Evolutionary conservation across 1,140 invertebrate genomes (phyloP), one percentile per base, ranked within the genome.

Genomic region (Oedothorax gibbosus): DNA sequence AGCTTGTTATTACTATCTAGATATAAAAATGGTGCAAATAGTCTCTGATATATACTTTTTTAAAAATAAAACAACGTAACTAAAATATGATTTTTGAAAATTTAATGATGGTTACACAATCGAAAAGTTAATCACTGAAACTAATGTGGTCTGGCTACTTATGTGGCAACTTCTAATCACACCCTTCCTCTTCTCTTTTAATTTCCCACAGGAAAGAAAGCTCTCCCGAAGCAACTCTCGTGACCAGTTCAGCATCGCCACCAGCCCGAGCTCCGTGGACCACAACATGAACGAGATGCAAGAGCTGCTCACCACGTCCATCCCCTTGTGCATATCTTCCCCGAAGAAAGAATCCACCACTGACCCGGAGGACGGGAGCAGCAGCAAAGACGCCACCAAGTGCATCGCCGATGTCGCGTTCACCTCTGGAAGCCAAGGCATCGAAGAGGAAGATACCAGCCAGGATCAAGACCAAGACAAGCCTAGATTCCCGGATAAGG

Each of bases 261-360:
- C 81, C 18, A 84, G 81, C 56, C 81, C 81, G 5, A 84, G 81
- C 62, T 87, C 85, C 5, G 85, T 86, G 11, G 87, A 87, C 71
- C 87, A 87, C 77, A 87, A 87, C 64, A 87, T 87, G 87, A 87
- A 87, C 60, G 81, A 86, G 21, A 86, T 85, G 64, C 76, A 84
- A 49, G 81, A 50, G 18, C 50, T 84, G 81, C 62, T 84, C n/a
- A 71, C 71, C 11, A 69, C 78, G 2, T 80, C 78, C 49, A 35
- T 82, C 20, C 80, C 80, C 49, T 7, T 73, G 14, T 35, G 51
- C 9, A 50, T 66, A 20, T 51, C 2, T 3, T 75, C 62, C 5
- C 68, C 68, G 6, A 60, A 20, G 15, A 64, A 51, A 49, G 60
- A 77, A 21, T 21, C 0, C 54, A 71, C 4, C 69, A 71, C 18